These are phyloP conservation scores for Thryonomys swinderianus DNA, from an alignment of 2,113 vertebrate genomes.

Conservation along the genomic window DNA sequence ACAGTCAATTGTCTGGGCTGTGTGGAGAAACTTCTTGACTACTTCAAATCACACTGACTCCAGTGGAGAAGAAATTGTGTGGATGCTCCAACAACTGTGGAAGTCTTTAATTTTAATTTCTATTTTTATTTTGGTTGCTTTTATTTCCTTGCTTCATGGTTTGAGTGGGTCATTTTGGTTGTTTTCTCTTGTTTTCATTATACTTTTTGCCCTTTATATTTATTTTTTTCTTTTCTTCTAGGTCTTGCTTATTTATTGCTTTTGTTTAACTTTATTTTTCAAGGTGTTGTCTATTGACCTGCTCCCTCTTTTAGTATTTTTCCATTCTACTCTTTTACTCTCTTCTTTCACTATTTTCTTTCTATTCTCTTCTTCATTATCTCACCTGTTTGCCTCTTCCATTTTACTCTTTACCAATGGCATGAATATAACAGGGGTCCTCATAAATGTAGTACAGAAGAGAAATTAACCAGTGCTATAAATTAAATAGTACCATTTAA, in stretches of 20 bases:
- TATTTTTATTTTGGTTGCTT: not conserved
- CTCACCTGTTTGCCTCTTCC: not conserved
- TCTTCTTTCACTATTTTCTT: not conserved
- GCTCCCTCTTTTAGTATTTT: not conserved
- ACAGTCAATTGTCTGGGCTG: not conserved
- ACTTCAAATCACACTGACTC: not conserved
- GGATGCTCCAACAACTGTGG: not conserved
- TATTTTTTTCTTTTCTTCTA: not conserved
- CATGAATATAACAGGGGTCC: not conserved
- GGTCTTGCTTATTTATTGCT: not conserved
- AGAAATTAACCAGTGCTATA: not conserved
- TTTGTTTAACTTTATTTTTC: not conserved
- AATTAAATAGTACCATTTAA: not conserved
- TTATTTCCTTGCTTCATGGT: not conserved
- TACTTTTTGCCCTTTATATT: not conserved
- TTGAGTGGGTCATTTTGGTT: not conserved
- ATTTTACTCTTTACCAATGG: not conserved
- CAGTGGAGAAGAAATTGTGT: not conserved
- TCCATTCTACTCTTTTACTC: not conserved
- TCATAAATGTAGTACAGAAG: not conserved
- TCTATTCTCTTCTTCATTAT: not conserved
- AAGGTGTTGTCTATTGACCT: not conserved
- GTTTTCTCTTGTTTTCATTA: not conserved
- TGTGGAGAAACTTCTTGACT: not conserved
- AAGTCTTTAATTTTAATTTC: not conserved